A percentile compares a stretch with the other conserved stretches of the same genome.
These are phyloP conservation scores for Morbakka virulenta DNA, from an alignment of 30 jellyfish, hydroid and myxozoan species.

Conservation along the genomic window DNA sequence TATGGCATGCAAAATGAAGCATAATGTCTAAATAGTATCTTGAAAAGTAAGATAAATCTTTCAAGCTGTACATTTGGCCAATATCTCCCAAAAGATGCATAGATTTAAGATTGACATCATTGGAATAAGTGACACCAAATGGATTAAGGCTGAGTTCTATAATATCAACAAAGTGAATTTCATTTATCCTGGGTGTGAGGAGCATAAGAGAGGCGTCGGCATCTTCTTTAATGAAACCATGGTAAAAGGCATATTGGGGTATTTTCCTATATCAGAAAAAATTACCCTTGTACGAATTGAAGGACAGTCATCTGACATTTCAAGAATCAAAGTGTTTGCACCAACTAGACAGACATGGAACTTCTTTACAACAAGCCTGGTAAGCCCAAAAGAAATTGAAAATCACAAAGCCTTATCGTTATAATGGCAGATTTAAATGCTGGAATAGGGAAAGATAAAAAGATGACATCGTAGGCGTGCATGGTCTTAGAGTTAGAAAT, in stretches of 20 bases:
- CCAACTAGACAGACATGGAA: too few relatives aligned
- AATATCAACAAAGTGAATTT: not conserved
- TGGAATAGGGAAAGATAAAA: not conserved
- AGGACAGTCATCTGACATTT: not conserved
- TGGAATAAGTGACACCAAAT: not conserved
- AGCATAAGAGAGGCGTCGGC: not conserved
- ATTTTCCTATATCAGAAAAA: not conserved
- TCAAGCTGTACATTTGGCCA: not conserved
- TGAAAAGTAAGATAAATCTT: not conserved
- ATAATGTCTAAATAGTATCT: not conserved
- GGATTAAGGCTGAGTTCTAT: not conserved
- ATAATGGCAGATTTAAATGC: not conserved
- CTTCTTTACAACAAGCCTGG: not conserved
- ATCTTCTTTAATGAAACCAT: not conserved
- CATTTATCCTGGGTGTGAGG: not conserved
- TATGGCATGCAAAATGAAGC: not conserved
- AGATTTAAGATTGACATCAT: not conserved
- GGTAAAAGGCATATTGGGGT: not conserved
- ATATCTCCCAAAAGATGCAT: not conserved
- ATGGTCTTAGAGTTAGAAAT: not conserved
- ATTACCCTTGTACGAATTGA: not conserved
- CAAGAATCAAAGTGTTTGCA: not conserved
- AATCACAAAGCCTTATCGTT: not conserved
- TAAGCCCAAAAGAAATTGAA: not conserved
- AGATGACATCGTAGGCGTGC: too few relatives aligned